These are phyloP conservation scores for Chaetops frenatus DNA, from an alignment of 2,113 vertebrate species.

Conservation along the genomic window DNA sequence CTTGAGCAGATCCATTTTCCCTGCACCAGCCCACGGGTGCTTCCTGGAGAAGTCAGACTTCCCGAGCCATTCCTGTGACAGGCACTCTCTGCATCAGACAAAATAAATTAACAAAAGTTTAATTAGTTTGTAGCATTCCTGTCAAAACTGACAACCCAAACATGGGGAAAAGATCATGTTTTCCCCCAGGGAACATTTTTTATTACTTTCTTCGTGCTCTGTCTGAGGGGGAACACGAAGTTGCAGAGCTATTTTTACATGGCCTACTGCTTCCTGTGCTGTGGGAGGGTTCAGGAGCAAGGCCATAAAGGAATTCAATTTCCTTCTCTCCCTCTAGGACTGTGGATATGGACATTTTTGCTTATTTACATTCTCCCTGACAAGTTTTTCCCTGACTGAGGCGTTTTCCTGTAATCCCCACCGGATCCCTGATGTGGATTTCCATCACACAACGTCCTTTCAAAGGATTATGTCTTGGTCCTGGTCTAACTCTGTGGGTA, in stretches of 20 bases:
- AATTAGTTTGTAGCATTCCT: constrained; percentile 72
- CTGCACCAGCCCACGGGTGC: constrained; percentile 34
- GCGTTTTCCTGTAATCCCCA: neutral
- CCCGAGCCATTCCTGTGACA: constrained; percentile 62
- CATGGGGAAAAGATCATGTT: constrained; percentile 68
- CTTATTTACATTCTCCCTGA: constrained; percentile 41
- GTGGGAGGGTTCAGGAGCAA: constrained; percentile 46
- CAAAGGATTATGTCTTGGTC: neutral
- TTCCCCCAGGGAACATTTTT: constrained; percentile 53
- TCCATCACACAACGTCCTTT: neutral
- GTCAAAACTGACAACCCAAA: constrained; percentile 74
- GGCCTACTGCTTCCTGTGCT: constrained; percentile 58
- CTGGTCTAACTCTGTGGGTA: neutral
- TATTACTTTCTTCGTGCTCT: neutral
- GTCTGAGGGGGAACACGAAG: constrained; percentile 43
- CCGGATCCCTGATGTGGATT: neutral
- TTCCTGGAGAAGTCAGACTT: constrained; percentile 52
- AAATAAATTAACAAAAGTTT: constrained; percentile 80
- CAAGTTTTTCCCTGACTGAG: neutral
- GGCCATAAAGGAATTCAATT: constrained; percentile 13
- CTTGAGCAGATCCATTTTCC: constrained; percentile 57
- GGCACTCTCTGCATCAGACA: constrained; percentile 67
- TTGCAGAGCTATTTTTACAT: constrained; percentile 57
- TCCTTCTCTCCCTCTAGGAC: neutral
- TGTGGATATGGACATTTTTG: neutral